Evolutionary conservation across 64 coral and sea anemone species (phyloP).

Genomic region (Orbicella faveolata): DNA sequence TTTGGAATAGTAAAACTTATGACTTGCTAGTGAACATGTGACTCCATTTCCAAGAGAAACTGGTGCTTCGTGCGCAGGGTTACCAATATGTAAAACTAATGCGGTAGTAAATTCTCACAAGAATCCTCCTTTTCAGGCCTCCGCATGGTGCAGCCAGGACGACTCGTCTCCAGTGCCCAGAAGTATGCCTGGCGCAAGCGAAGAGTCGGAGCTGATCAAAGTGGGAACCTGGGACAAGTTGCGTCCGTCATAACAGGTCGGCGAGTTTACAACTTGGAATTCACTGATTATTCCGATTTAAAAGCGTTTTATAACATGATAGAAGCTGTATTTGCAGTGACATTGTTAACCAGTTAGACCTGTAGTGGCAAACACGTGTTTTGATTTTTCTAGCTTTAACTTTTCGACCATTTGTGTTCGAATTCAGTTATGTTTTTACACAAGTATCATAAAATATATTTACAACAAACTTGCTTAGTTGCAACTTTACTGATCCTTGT

Average conservation of each 20-base stretch:
- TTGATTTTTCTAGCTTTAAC: no score
- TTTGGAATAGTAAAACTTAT: no score
- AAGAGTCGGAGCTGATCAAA: background rate
- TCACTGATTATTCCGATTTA: background rate
- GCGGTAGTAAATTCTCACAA: no score
- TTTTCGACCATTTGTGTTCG: no score
- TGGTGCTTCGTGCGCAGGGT: no score
- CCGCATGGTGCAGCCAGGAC: background rate
- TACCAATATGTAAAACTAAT: no score
- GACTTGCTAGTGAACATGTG: no score
- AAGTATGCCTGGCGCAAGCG: background rate
- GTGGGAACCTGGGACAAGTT: background rate
- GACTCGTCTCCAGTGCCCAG: conserved; percentile 6
- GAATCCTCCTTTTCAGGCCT: background rate
- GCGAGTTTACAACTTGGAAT: conserved; percentile 18
- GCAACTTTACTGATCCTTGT: no score
- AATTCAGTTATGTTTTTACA: no score
- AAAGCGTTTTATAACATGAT: background rate
- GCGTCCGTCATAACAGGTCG: conserved; percentile 1
- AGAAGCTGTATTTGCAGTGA: conserved; percentile 15
- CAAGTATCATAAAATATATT: no score
- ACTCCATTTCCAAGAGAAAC: no score
- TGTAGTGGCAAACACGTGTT: background rate
- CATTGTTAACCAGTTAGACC: background rate
- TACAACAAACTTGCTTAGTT: no score